Base-by-base conservation (phyloP, 1,140 invertebrate genomes). In the Mizuhopecten yessoensis region DNA sequence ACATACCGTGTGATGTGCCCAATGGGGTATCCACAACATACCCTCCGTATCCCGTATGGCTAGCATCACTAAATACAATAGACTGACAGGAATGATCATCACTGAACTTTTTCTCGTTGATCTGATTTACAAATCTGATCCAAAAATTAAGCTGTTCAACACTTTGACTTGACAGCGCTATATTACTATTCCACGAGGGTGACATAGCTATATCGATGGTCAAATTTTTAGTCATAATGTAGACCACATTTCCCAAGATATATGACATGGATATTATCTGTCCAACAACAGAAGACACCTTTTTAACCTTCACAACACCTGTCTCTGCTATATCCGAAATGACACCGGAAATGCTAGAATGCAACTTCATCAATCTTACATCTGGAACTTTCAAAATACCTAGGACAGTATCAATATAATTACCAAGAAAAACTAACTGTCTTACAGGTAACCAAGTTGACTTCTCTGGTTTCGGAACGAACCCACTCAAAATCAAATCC, bases 401-500 rank as follows among this genome's bases (percentile, higher is more conserved):
- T 13, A 86, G 10, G 29, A 34, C n/a, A 49, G 75, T 34, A 33
- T 89, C 75, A 34, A n/a, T 57, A 29, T 90, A 23, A 34, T n/a
- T 42, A n/a, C 87, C 87, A 23, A 86, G 33, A 87, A 88, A 88
- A 34, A 23, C 86, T 42, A 33, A 33, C 7, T 36, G 86, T 86
- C 88, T 49, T 34, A 86, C 87, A n/a, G 91, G 87, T 11, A 39
- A 39, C 91, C 91, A 88, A 34, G 39, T 33, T 7, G 3, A 90
- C 34, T 92, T 92, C 29, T 90, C 89, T 86, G 57, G 86, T 33
- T 92, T 90, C 33, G 91, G 89, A n/a, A 92, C 34, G 86, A 92
- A 92, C 15, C 89, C 89, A 23, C 34, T 86, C 23, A 5, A n/a
- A 49, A 89, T 34, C 57, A 87, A 45, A 89, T 86, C 86, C 10